Evolutionary conservation across 2,888 invertebrate genomes (phyloP).

Genomic region (Eulithis testata): DNA sequence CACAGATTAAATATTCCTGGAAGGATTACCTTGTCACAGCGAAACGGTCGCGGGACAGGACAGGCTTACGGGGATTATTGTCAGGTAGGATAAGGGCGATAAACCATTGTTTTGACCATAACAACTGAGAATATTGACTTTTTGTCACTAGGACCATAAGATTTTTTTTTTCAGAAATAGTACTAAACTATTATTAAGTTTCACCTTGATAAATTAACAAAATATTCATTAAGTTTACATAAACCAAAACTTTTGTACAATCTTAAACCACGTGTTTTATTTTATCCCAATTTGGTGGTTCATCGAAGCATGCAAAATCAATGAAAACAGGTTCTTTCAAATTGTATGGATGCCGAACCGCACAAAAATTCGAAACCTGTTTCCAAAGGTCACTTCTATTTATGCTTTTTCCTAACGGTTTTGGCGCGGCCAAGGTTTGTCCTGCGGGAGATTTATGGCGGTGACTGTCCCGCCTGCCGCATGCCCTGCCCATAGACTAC

Average conservation of each 20-base stretch:
- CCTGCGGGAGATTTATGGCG: conserved; percentile 44
- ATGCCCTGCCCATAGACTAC: conserved; percentile 36
- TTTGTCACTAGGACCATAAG: neutral
- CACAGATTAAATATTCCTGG: conserved; percentile 29
- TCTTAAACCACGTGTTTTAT: neutral
- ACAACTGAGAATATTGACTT: neutral
- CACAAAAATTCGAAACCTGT: conserved; percentile 19
- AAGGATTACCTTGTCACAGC: conserved; percentile 29
- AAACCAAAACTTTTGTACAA: neutral
- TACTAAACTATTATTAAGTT: too few relatives aligned
- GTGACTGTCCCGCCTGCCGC: conserved; percentile 37
- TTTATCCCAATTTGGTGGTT: conserved; percentile 9
- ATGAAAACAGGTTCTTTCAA: conserved; percentile 22
- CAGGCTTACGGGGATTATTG: conserved; percentile 29
- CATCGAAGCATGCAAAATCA: conserved; percentile 6
- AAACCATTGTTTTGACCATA: conserved; percentile 13
- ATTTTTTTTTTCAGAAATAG: too few relatives aligned
- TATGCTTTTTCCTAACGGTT: conserved; percentile 37
- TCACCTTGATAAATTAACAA: neutral
- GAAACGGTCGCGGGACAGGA: conserved; percentile 29
- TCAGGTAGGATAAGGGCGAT: conserved; percentile 17
- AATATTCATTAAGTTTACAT: neutral
- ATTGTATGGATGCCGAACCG: conserved; percentile 16
- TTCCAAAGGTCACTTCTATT: conserved; percentile 31
- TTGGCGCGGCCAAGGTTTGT: conserved; percentile 28